Conservation (phyloP, 2,888 invertebrate genomes). For the Arrhopalites spinosus region DNA sequence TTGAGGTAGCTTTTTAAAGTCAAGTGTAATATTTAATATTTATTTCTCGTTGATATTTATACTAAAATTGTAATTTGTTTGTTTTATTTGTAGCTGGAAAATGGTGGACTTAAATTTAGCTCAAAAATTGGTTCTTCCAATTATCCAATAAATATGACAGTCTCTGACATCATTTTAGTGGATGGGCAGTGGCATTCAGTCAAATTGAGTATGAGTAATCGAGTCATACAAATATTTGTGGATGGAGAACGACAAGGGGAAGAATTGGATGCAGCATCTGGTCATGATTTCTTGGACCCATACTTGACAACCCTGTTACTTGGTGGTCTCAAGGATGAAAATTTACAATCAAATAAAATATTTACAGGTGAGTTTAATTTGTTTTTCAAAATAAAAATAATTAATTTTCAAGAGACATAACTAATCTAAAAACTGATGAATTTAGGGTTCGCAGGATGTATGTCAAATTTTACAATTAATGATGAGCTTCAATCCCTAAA, state of each 20-base stretch:
- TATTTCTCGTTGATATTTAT: not conserved
- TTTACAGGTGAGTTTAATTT: slow-evolving; percentile 43
- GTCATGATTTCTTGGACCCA: slow-evolving; percentile 90
- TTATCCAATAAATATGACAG: slow-evolving; percentile 80
- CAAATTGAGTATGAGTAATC: slow-evolving; percentile 68
- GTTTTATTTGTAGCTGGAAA: slow-evolving; percentile 63
- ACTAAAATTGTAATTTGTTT: not conserved
- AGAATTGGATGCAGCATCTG: slow-evolving; percentile 81
- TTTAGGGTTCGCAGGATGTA: slow-evolving; percentile 81
- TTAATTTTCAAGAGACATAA: not conserved
- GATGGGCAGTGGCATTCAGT: slow-evolving; percentile 91
- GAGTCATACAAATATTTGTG: slow-evolving; percentile 71
- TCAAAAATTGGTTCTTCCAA: slow-evolving; percentile 71
- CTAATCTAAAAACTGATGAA: not conserved
- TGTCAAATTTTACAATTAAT: slow-evolving; percentile 86
- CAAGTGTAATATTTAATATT: slow-evolving; percentile 4
- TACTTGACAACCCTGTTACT: slow-evolving; percentile 80
- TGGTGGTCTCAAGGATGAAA: slow-evolving; percentile 70
- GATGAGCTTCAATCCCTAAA: slow-evolving; percentile 87
- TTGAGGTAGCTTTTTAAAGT: too few relatives aligned
- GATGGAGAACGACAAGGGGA: slow-evolving; percentile 77
- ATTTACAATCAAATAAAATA: slow-evolving; percentile 47
- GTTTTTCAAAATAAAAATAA: not conserved
- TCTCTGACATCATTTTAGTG: slow-evolving; percentile 64
- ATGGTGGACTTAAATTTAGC: slow-evolving; percentile 77